Percentiles rank a stretch among this genome's conserved stretches.
These are phyloP conservation scores for Cosmorhoe ocellata DNA, from an alignment of 2,888 invertebrate species.

Conservation along the genomic window DNA sequence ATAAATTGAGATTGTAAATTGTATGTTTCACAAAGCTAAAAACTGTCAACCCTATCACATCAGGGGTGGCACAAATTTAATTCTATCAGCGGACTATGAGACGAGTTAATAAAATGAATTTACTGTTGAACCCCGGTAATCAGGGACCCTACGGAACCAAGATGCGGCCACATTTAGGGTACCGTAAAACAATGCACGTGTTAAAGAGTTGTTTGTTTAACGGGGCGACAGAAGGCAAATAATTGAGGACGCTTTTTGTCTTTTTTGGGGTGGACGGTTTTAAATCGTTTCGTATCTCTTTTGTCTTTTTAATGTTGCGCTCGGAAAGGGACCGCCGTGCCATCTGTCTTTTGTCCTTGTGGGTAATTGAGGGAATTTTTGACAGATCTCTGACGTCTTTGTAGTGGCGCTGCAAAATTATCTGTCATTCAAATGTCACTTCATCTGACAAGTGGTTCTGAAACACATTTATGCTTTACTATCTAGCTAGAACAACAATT, in stretches of 20 bases:
- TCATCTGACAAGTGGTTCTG: conserved; percentile 7
- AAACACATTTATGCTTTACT: conserved; percentile 13
- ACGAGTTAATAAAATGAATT: conserved; percentile 81
- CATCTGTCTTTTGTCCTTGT: conserved; percentile 25
- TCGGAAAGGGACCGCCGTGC: conserved; percentile 21
- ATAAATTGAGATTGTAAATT: no score
- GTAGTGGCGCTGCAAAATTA: conserved; percentile 6
- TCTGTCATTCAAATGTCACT: conserved; percentile 22
- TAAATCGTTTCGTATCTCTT: conserved; percentile 49
- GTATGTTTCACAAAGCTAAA: background rate
- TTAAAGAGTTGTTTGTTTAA: conserved; percentile 70
- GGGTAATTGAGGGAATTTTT: conserved; percentile 24
- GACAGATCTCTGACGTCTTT: conserved; percentile 17
- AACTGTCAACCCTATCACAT: conserved; percentile 52
- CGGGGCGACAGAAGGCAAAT: conserved; percentile 69
- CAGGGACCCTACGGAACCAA: conserved; percentile 51
- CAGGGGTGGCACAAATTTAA: conserved; percentile 73
- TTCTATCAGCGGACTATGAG: conserved; percentile 79
- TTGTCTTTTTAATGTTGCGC: conserved; percentile 32
- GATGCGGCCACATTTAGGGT: conserved; percentile 56
- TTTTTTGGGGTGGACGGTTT: conserved; percentile 48
- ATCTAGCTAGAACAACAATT: background rate
- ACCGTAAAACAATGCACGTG: conserved; percentile 68
- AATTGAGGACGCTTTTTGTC: conserved; percentile 61
- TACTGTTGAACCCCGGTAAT: conserved; percentile 66